Base-by-base conservation (phyloP, 2,888 invertebrate species). In the Leucophenga montana region DNA sequence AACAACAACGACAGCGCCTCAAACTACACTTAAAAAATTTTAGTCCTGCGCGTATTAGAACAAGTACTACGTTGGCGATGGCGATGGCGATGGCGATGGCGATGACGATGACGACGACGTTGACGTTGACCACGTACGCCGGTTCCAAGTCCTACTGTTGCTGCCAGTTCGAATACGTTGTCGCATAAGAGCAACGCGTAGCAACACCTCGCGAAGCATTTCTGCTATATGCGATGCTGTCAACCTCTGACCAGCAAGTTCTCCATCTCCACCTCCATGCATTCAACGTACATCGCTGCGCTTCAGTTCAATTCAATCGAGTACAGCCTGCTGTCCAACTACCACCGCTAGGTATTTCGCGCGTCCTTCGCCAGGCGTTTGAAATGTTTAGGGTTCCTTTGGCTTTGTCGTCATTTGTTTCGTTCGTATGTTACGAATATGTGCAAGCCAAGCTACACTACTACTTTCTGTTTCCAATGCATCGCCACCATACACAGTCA, bases 171-270 rank as follows among this genome's bases (percentile, higher is more conserved):
- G n/a, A n/a, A n/a, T n/a, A n/a, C n/a, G n/a, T n/a, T 61, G 44
- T 22, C n/a, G 57, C 57, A 39, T 39, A 64, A 64, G 62, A 46
- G 62, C 18, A 59, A 67, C 75, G 73, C 75, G n/a, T 73, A 71
- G 70, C 74, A 78, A 78, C 78, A 81, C 81, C 81, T 81, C 81
- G 82, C 83, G 80, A 81, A 83, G 80, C 81, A 82, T 80, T 80
- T 75, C 77, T 75, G 78, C 80, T 78, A 80, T 80, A 72, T 66
- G 59, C 67, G 59, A 22, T 3, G 16, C 20, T 48, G 46, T 54
- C 53, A 53, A 54, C 54, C 66, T 54, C 48, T 27, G 50, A 53
- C 66, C 66, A 53, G 27, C 54, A 46, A 27, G 46, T 48, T 39
- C 68, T 44, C 62, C 54, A 46, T 50, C 66, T n/a, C 65, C 57